Evolutionary conservation across 1,140 invertebrate species (phyloP), one percentile per base, ranked within the genome.

Genomic region (Saxidomus purpurata): DNA sequence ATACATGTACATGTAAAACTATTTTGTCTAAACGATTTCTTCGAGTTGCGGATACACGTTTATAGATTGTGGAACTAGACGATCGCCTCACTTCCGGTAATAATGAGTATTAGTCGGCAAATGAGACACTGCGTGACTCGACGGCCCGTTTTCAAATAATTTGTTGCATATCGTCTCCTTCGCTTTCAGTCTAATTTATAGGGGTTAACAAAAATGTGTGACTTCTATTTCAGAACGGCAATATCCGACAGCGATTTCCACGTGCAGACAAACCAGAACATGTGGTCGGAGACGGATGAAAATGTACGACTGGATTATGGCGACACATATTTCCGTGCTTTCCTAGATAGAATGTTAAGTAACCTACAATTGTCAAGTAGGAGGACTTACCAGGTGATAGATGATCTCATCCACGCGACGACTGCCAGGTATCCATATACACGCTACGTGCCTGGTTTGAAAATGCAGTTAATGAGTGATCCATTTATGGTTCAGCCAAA

Each of bases 301-400:
- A 85, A 79, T 79, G 83, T 91, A 15, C 87, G 79, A 28, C 34
- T 89, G 31, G 89, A 92, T 40, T 92, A 92, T 43, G 92, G 92
- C 49, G 90, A 90, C 43, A 79, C 77, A 25, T 92, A 89, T 80
- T 92, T 92, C 82, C 71, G 49, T 43, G 83, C 83, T 8, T 91
- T 87, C 38, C 40, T 90, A 22, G 77, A 71, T 25, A 80, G 61
- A 31, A 86, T 88, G 84, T 52, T 81, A n/a, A 69, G 22, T 31
- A 77, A 90, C 36, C 81, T 92, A 22, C 77, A 74, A 13, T 40
- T 34, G n/a, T 82, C 88, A 43, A 89, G 85, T 47, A 55, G 59
- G n/a, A 59, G 74, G 15, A 59, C 87, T 2, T 43, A 87, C 31
- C 74, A 92, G 69, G 91, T 89, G 31, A 71, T 90, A 1, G 88